These are phyloP conservation scores for Bubo scandiacus DNA, from an alignment of 2,113 vertebrate genomes.

Conservation along the genomic window DNA sequence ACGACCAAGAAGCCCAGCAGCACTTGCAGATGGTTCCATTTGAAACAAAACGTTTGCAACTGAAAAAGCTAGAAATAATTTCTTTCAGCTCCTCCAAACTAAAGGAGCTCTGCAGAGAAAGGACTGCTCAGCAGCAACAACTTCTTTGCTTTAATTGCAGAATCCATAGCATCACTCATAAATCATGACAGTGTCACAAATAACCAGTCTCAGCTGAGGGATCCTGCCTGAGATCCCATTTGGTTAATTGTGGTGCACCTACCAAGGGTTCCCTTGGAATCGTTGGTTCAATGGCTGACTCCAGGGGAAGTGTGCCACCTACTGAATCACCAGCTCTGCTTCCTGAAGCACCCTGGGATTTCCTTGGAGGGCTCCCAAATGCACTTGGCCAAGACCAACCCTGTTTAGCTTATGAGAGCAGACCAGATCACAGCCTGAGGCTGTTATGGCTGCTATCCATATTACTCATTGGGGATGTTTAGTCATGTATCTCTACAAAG, in stretches of 20 bases:
- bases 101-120: not conserved
- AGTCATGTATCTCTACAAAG: conserved; percentile 71
- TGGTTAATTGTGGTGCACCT: conserved; percentile 34
- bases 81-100: not conserved
- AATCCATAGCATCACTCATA: conserved; percentile 3
- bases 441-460: conserved; percentile 67
- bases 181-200: conserved; percentile 31
- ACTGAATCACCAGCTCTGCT: conserved; percentile 64
- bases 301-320: conserved; percentile 58
- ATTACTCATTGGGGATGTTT: conserved; percentile 76
- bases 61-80: not conserved
- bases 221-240: conserved; percentile 15
- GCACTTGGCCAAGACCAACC: conserved; percentile 34
- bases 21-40: not conserved
- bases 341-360: conserved; percentile 67
- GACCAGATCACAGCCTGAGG: conserved; percentile 63
- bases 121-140: not conserved
- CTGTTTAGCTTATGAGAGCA: conserved; percentile 62
- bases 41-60: not conserved
- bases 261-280: not conserved
- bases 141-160: conserved; percentile 7
- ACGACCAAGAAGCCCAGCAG: not conserved
- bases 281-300: conserved; percentile 25
- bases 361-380: conserved; percentile 63
- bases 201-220: not conserved